A percentile compares a stretch with the other conserved stretches of the same genome.
phyloP scores from a whole-genome alignment of 2,797 vertebrate species.

The Rhinoraja longicauda region DNA sequence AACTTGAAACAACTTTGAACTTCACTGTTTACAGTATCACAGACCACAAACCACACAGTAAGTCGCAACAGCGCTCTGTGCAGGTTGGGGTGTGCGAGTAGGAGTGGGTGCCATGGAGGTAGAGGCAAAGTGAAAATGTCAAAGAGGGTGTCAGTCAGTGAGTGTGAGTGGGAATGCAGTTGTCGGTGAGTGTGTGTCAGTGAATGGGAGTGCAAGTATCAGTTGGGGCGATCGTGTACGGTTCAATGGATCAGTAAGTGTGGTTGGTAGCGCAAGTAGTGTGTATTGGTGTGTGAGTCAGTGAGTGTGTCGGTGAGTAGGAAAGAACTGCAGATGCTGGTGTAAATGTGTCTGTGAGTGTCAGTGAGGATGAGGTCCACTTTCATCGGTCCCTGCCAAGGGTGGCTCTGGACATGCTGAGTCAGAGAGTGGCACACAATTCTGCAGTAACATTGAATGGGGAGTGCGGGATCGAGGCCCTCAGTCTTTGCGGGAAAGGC shows the following conservation, averaged over 20 bases:
- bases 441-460: neutral
- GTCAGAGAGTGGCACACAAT: neutral
- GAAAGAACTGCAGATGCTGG: neutral
- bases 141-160: neutral
- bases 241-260: neutral
- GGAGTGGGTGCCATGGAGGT: neutral
- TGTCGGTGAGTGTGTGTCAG: neutral
- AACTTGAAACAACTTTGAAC: too few species aligned
- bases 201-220: neutral
- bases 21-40: too few species aligned
- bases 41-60: too few species aligned
- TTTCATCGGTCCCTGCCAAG: neutral
- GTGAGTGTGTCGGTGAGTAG: neutral
- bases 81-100: neutral
- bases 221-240: neutral
- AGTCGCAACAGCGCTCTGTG: neutral
- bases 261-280: neutral
- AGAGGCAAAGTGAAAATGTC: neutral
- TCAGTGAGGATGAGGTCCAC: neutral
- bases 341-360: too few species aligned
- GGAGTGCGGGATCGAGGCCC: neutral
- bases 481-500: too few species aligned
- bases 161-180: neutral
- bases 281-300: neutral
- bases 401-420: neutral